These are phyloP conservation scores for Oikopleura albicans DNA, from an alignment of 23 tunicate species.

Conservation along the genomic window DNA sequence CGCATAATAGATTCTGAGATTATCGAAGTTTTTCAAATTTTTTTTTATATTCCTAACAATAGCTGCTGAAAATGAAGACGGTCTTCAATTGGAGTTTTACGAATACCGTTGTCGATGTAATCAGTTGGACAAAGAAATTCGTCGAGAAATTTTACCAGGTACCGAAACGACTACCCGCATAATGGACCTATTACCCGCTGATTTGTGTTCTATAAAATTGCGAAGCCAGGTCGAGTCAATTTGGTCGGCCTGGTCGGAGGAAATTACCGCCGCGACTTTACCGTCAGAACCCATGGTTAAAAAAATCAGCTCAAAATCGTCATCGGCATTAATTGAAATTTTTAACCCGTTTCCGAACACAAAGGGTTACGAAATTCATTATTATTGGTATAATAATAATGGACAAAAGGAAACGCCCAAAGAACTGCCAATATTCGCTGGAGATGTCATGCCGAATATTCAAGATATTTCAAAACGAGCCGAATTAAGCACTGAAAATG, in stretches of 20 bases:
- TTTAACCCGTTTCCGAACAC: background rate
- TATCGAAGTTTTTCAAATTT: too few species aligned
- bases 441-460: background rate
- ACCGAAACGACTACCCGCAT: background rate
- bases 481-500: background rate
- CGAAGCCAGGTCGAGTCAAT: background rate
- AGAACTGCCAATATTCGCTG: background rate
- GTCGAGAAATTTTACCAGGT: background rate
- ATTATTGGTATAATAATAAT: background rate
- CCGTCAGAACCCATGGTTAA: background rate
- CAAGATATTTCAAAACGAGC: background rate
- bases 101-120: background rate
- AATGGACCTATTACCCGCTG: background rate
- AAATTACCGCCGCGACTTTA: background rate
- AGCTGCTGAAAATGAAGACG: too few species aligned
- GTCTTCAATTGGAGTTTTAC: too few species aligned
- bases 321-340: background rate
- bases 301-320: background rate
- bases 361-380: conserved; percentile 11
- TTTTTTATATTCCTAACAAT: too few species aligned
- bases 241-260: conserved; percentile 9
- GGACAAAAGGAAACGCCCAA: background rate
- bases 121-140: background rate
- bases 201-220: background rate
- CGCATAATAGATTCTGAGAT: too few species aligned